Conservation (phyloP, 1,140 invertebrate species). For the Meloidogyne exigua region DNA sequence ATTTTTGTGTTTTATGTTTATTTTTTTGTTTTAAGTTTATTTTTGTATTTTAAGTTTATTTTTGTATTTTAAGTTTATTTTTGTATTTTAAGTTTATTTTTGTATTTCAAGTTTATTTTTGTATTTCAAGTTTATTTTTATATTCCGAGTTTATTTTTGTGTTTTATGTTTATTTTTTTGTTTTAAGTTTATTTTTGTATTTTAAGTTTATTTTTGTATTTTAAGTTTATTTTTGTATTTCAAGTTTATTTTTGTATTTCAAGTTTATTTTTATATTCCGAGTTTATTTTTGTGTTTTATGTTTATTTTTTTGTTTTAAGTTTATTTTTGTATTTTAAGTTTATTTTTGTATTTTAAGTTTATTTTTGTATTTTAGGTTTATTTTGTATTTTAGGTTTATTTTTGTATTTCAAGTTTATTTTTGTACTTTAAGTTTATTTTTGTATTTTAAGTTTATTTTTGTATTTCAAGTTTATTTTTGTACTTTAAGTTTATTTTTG, state of each 20-base stretch:
- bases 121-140: constrained; percentile 52
- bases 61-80: constrained; percentile 3
- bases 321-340: constrained; percentile 37
- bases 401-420: too few relatives aligned
- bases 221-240: not conserved
- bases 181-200: too few relatives aligned
- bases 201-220: constrained; percentile 4
- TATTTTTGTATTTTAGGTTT: too few relatives aligned
- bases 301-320: constrained; percentile 6
- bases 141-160: too few relatives aligned
- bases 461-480: too few relatives aligned
- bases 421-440: not conserved
- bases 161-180: constrained; percentile 7
- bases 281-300: not conserved
- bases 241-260: not conserved
- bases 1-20: not conserved
- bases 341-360: constrained; percentile 18
- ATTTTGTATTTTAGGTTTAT: not conserved
- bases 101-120: constrained; percentile 47
- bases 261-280: not conserved
- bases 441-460: not conserved
- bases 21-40: not conserved
- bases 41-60: not conserved
- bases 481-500: too few relatives aligned
- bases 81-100: constrained; percentile 9